These are phyloP conservation scores for Ginglymostoma cirratum DNA, from an alignment of 2,113 vertebrate species.

Conservation along the genomic window DNA sequence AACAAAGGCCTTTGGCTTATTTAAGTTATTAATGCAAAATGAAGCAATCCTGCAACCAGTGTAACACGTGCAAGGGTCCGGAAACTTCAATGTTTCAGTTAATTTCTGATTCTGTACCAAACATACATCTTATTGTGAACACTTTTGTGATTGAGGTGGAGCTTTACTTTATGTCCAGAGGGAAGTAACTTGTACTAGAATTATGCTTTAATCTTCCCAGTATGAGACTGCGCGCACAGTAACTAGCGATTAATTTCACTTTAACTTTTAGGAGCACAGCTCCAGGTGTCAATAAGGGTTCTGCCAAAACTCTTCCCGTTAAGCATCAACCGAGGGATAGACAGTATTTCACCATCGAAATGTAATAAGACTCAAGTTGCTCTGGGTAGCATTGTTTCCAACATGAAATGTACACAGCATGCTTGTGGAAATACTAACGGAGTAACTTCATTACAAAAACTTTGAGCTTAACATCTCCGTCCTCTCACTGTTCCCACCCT, in stretches of 20 bases:
- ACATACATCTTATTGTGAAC: not conserved
- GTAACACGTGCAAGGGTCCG: not conserved
- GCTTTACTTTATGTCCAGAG: not conserved
- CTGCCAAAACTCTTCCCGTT: not conserved
- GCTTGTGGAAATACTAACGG: not conserved
- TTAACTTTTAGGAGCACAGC: not conserved
- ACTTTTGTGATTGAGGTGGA: not conserved
- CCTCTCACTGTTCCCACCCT: not conserved
- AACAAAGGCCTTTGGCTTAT: not conserved
- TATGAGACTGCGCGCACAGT: not conserved
- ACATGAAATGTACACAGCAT: not conserved
- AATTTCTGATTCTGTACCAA: not conserved
- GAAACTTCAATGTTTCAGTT: not conserved
- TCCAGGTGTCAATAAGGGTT: not conserved
- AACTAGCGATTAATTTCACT: not conserved
- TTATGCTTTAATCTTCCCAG: constrained; percentile 9
- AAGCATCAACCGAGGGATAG: not conserved
- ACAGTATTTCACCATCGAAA: not conserved
- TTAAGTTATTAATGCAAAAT: not conserved
- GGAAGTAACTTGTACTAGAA: not conserved
- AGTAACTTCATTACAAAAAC: not conserved
- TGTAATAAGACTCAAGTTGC: not conserved
- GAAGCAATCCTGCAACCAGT: not conserved
- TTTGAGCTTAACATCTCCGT: not conserved
- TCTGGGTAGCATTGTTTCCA: not conserved